Evolutionary conservation across 1,140 invertebrate genomes (phyloP).

Genomic region (Gonioctena quinquepunctata): DNA sequence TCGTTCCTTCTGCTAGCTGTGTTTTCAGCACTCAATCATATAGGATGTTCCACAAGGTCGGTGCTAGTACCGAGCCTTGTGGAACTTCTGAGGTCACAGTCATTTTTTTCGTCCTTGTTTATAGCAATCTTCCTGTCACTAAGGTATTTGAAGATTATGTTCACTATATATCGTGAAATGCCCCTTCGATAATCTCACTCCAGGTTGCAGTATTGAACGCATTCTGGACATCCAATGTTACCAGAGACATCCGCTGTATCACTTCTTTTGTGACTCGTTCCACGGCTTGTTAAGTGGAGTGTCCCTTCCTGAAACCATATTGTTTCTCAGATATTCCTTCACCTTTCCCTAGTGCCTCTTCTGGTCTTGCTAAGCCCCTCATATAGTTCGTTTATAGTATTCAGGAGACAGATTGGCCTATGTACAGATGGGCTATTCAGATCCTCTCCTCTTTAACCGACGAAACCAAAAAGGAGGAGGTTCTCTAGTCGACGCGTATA

Average conservation of each 20-base stretch:
- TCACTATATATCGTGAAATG: not conserved
- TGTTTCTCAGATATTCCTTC: conserved; percentile 20
- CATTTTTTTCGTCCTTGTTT: not conserved
- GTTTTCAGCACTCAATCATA: not conserved
- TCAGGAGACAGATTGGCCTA: no score
- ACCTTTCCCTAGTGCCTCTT: not conserved
- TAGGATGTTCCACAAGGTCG: not conserved
- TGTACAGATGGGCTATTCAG: no score
- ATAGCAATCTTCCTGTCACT: not conserved
- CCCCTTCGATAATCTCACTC: conserved; percentile 16
- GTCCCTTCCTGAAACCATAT: conserved; percentile 39
- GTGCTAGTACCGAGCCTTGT: not conserved
- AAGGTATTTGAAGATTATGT: not conserved
- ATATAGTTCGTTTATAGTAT: no score
- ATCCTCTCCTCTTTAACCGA: no score
- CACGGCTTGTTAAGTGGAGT: conserved; percentile 34
- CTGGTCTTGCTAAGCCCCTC: not conserved
- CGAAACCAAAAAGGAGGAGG: no score
- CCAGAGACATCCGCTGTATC: conserved; percentile 4
- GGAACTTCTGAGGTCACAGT: not conserved
- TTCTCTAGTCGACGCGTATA: no score
- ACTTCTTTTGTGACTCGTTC: not conserved
- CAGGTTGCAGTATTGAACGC: conserved; percentile 31
- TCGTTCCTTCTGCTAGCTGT: not conserved
- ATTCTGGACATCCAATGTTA: conserved; percentile 31